Base-by-base conservation (phyloP, 2,888 invertebrate species). In the Morpho achilles region DNA sequence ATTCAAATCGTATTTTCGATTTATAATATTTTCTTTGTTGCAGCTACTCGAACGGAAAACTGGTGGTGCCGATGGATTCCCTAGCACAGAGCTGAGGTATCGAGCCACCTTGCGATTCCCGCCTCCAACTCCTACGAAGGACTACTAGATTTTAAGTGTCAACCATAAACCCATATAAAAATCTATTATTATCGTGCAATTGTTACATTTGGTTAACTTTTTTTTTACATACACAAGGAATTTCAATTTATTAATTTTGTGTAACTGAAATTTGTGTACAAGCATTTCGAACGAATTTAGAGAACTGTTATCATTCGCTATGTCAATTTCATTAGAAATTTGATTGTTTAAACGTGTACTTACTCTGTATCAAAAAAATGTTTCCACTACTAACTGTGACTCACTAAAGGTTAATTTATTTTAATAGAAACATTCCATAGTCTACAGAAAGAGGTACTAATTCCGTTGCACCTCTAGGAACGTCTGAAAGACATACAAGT, bases 31-130 rank as follows among this genome's bases (percentile, higher is more conserved):
- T 73, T 76, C 63, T 71, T 89, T 87, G 86, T 91, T 91, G 55
- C 82, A 91, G 91, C 84, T 87, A 87, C 89, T 87, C 91, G 80
- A 87, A 90, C 84, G 87, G 91, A 91, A 89, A 91, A 89, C 76
- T 91, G 90, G 91, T 91, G 91, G 91, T 91, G 91, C 91, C 90
- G 85, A 62, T 91, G 91, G 91, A 90, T 91, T 82, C 91, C 91
- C 79, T 91, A 88, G 85, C 91, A 78, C 84, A 87, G 77, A 89
- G 87, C 82, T 87, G 88, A 91, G 87, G 86, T 84, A 82, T 75
- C 71, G 61, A 67, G 63, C 69, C 79, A 79, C 79, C 84, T 81
- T 77, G 72, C 71, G 73, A 85, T 81, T 75, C 82, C 79, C 79
- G 79, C 73, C 69, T 87, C 83, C 69, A 85, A 82, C 75, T 86